phyloP scores from a whole-genome alignment of 2,113 vertebrate species.

The Orthonyx spaldingii region DNA sequence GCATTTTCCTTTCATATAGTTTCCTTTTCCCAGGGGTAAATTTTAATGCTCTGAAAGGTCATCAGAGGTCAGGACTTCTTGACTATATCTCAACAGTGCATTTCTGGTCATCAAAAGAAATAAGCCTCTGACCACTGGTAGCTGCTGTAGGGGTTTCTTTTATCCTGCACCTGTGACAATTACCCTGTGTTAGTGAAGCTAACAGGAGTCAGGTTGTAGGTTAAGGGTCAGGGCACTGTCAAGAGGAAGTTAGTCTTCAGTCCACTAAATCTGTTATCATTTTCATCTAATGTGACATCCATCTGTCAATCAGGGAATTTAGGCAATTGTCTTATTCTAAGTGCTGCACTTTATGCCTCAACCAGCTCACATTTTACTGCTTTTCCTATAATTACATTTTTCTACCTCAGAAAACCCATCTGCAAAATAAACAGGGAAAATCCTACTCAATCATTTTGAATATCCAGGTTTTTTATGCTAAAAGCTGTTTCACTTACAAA shows the following conservation, averaged over 20 bases:
- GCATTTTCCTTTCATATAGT: conserved; percentile 39
- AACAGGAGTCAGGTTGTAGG: conserved; percentile 87
- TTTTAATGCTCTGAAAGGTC: conserved; percentile 67
- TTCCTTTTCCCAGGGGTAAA: conserved; percentile 56
- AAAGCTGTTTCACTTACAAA: conserved; percentile 43
- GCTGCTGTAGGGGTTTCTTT: conserved; percentile 74
- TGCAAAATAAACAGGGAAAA: conserved; percentile 60
- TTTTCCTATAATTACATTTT: conserved; percentile 67
- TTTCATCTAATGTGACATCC: conserved; percentile 90
- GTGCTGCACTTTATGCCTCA: conserved; percentile 64
- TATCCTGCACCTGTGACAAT: conserved; percentile 86
- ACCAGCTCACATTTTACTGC: conserved; percentile 51
- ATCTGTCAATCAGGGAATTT: conserved; percentile 88
- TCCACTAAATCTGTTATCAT: conserved; percentile 89
- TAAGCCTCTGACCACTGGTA: conserved; percentile 67
- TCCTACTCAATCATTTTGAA: conserved; percentile 29
- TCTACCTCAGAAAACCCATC: conserved; percentile 55
- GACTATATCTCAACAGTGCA: conserved; percentile 70
- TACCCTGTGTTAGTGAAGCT: conserved; percentile 83
- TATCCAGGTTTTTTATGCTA: conserved; percentile 28
- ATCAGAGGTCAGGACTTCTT: conserved; percentile 67
- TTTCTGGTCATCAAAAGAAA: conserved; percentile 74
- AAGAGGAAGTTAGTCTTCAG: conserved; percentile 93
- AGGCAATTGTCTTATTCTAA: conserved; percentile 71
- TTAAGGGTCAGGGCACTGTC: conserved; percentile 83